Percentiles rank a stretch among this genome's conserved stretches.
These are phyloP conservation scores for Crotalus tigris DNA, from an alignment of 2,113 vertebrate species.

Conservation along the genomic window DNA sequence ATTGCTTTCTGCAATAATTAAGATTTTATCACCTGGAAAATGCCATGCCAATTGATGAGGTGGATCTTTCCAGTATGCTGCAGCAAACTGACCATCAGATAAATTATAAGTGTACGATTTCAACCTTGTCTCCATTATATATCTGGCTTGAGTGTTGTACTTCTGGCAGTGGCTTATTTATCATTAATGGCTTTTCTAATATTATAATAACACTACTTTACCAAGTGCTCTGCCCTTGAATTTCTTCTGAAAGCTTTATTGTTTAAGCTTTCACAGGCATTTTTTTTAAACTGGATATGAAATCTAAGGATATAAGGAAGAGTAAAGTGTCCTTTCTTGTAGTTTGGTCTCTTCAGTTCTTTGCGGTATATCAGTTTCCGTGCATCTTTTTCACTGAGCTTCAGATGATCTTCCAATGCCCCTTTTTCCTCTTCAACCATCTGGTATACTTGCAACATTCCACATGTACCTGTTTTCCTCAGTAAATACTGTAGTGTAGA, in stretches of 20 bases:
- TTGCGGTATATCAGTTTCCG: background rate
- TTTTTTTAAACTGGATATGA: background rate
- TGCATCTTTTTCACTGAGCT: background rate
- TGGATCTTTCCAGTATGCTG: slow-evolving; percentile 25
- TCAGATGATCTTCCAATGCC: background rate
- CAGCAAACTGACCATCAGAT: background rate
- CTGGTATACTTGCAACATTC: background rate
- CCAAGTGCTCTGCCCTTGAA: background rate
- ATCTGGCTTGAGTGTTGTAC: background rate
- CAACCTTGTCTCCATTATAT: background rate
- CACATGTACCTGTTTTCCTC: background rate
- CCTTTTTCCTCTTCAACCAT: background rate
- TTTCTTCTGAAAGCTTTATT: background rate
- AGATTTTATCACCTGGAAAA: slow-evolving; percentile 50
- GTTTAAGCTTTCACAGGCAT: background rate
- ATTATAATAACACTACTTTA: background rate
- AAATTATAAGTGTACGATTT: slow-evolving; percentile 15
- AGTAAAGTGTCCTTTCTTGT: background rate
- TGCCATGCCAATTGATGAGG: slow-evolving; percentile 3
- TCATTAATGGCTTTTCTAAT: background rate
- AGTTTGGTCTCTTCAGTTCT: background rate
- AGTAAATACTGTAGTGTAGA: background rate
- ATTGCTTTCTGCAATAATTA: slow-evolving; percentile 45
- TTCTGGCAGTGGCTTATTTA: background rate
- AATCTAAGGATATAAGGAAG: background rate